Conservation (phyloP, 2,888 invertebrate species). For the Chrysopilus asiliformis region DNA sequence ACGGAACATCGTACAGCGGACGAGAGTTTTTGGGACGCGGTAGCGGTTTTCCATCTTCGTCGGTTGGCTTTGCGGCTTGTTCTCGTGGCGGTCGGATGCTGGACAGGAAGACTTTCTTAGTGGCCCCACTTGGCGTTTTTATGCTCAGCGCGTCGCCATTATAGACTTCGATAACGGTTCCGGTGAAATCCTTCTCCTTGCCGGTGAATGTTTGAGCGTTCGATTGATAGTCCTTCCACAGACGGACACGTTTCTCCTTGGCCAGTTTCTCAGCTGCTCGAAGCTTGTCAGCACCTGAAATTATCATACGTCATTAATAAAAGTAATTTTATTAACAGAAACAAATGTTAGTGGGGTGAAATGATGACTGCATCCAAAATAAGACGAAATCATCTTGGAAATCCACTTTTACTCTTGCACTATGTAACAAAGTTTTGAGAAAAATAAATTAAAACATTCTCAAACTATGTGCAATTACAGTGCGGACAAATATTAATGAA, state of each 20-base stretch:
- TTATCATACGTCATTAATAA: no score
- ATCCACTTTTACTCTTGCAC: conserved; percentile 16
- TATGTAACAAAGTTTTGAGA: conserved; percentile 8
- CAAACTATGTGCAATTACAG: conserved; percentile 9
- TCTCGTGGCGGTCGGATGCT: conserved; percentile 90
- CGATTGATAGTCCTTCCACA: conserved; percentile 88
- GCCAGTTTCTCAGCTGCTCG: conserved; percentile 75
- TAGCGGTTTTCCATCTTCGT: conserved; percentile 55
- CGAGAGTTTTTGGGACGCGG: conserved; percentile 63
- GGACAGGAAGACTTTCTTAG: conserved; percentile 88
- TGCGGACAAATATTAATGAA: no score
- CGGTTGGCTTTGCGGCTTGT: conserved; percentile 38
- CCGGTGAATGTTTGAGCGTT: conserved; percentile 55
- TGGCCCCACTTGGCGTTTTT: conserved; percentile 59
- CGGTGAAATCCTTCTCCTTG: conserved; percentile 70
- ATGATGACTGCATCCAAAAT: conserved; percentile 21
- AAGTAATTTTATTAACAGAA: neutral
- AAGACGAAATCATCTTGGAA: conserved; percentile 29
- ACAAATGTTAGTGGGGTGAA: conserved; percentile 33
- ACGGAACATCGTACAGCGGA: conserved; percentile 94
- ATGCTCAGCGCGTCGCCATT: conserved; percentile 90
- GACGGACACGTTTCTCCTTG: conserved; percentile 69
- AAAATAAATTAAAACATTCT: conserved; percentile 4
- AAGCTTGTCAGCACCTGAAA: conserved; percentile 60
- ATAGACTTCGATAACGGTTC: conserved; percentile 76